phyloP scores from a whole-genome alignment of 35 echinoderm and acorn worm species.

The Ophioderma brevispina region DNA sequence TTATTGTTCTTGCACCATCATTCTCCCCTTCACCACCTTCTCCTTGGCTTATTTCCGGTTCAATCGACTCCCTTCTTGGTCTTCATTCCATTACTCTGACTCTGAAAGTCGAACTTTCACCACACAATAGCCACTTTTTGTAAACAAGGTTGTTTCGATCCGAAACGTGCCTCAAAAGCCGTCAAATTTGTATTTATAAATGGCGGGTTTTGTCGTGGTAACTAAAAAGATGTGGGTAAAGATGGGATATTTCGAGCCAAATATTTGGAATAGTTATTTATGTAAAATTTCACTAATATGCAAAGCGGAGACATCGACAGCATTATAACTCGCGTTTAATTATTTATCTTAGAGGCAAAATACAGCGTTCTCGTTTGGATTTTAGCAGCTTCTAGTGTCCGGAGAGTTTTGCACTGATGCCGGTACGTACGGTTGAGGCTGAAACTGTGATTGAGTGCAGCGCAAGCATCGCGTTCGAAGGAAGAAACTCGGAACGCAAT shows the following conservation, averaged over 20 bases:
- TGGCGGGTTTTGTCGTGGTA: constrained; percentile 45
- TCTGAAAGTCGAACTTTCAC: too few species aligned
- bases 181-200: constrained; percentile 29
- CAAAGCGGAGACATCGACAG: background rate
- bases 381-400: background rate
- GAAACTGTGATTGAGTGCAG: too few species aligned
- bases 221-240: constrained; percentile 5
- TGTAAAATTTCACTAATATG: too few species aligned
- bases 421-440: too few species aligned
- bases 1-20: constrained; percentile 81
- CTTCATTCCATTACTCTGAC: constrained; percentile 94
- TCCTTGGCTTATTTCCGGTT: constrained; percentile 86
- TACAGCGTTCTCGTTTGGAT: background rate
- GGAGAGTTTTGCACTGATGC: too few species aligned
- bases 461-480: too few species aligned
- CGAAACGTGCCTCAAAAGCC: background rate
- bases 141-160: background rate
- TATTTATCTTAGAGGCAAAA: background rate
- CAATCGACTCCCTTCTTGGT: constrained; percentile 96
- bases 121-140: constrained; percentile 86
- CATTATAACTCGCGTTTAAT: background rate
- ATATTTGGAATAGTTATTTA: background rate
- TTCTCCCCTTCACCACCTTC: constrained; percentile 80
- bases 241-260: background rate
- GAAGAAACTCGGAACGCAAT: too few species aligned